These are phyloP conservation scores for Nycticryphes semicollaris DNA, from an alignment of 2,113 vertebrate genomes.

Conservation along the genomic window DNA sequence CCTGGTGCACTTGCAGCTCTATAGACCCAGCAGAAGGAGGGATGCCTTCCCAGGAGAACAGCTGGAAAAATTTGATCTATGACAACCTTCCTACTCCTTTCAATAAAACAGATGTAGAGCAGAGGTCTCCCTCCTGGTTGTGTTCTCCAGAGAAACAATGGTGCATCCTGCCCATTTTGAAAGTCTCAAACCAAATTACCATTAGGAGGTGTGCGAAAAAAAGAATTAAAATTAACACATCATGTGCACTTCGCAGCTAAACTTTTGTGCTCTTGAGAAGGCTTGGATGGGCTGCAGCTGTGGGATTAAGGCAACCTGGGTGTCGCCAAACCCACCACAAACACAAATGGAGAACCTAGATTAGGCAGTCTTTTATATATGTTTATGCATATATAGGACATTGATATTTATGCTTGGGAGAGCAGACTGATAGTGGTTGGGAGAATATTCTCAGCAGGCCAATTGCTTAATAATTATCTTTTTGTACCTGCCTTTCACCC, in stretches of 20 bases:
- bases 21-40: not conserved
- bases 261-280: not conserved
- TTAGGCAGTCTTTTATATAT: not conserved
- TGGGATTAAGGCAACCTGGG: not conserved
- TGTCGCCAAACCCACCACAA: not conserved
- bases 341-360: not conserved
- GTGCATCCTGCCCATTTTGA: not conserved
- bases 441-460: not conserved
- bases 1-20: not conserved
- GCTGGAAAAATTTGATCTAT: not conserved
- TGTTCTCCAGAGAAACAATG: not conserved
- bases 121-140: not conserved
- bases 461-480: not conserved
- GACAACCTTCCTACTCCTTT: not conserved
- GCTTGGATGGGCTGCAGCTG: not conserved
- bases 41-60: not conserved
- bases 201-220: not conserved
- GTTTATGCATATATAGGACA: not conserved
- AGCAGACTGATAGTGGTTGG: not conserved
- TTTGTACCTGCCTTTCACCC: not conserved
- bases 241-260: not conserved
- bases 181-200: not conserved
- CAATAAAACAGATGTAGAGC: not conserved
- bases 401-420: not conserved
- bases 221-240: not conserved